Evolutionary conservation across 2,888 invertebrate species (phyloP).

Genomic region (Callinectes sapidus): DNA sequence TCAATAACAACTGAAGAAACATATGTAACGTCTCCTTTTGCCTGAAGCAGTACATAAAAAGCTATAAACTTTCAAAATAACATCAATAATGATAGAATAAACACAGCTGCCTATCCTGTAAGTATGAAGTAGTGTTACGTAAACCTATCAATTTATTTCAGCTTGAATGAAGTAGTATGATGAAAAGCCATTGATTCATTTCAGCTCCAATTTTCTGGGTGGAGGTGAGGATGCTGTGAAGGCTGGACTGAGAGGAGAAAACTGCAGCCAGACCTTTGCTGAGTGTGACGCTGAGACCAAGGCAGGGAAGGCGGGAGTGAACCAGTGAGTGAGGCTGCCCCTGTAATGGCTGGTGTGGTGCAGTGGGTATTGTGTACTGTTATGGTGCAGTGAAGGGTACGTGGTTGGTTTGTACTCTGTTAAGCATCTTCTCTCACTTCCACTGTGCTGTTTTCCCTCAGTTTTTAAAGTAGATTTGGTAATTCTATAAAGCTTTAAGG

Average conservation of each 20-base stretch:
- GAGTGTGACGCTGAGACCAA: constrained; percentile 20
- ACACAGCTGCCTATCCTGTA: background rate
- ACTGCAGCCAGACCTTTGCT: constrained; percentile 43
- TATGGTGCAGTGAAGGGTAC: background rate
- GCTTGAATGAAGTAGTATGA: background rate
- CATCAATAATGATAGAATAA: background rate
- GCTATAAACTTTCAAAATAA: background rate
- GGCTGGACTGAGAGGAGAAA: constrained; percentile 49
- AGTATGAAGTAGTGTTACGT: background rate
- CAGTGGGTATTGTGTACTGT: background rate
- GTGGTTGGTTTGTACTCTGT: background rate
- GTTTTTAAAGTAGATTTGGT: too few species aligned
- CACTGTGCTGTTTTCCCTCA: too few species aligned
- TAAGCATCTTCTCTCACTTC: too few species aligned
- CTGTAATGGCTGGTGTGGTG: background rate
- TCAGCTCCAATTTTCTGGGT: background rate
- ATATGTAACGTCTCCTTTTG: too few species aligned
- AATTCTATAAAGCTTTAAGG: too few species aligned
- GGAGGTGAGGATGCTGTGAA: constrained; percentile 42
- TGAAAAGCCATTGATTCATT: background rate
- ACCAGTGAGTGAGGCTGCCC: background rate
- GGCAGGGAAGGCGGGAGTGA: background rate
- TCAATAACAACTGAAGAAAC: too few species aligned
- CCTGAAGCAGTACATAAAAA: background rate
- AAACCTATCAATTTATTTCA: background rate